Evolutionary conservation across 2,797 vertebrate genomes (phyloP).

Genomic region (Sebastes hopkinsi): DNA sequence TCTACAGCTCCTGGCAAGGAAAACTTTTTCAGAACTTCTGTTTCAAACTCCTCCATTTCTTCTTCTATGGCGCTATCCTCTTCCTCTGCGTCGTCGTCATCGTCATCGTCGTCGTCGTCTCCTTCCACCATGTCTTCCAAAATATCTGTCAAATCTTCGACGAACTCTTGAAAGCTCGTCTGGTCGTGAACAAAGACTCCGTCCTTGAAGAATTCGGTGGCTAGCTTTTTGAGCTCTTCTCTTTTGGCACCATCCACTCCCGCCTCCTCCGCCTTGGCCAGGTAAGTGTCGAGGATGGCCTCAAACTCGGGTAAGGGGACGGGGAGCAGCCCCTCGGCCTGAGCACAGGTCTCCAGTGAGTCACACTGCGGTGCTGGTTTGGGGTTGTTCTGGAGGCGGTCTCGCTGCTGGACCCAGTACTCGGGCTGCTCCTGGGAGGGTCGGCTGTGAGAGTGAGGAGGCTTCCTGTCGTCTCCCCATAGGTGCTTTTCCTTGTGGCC

Average conservation of each 20-base stretch:
- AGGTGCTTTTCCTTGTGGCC: slow-evolving; percentile 40
- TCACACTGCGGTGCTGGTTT: slow-evolving; percentile 77
- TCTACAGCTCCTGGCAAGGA: slow-evolving; percentile 33
- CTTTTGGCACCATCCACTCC: slow-evolving; percentile 55
- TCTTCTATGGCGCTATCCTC: slow-evolving; percentile 66
- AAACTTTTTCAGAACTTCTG: slow-evolving; percentile 78
- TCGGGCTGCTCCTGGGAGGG: slow-evolving; percentile 58
- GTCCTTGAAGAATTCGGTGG: slow-evolving; percentile 82
- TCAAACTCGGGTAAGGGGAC: slow-evolving; percentile 64
- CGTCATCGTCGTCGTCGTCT: slow-evolving; percentile 72
- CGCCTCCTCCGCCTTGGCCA: slow-evolving; percentile 70
- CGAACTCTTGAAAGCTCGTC: slow-evolving; percentile 88
- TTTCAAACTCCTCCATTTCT: slow-evolving; percentile 81
- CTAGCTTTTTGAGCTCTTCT: slow-evolving; percentile 67
- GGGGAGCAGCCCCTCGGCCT: slow-evolving; percentile 77
- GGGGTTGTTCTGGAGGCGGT: slow-evolving; percentile 73
- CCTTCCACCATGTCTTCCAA: slow-evolving; percentile 87
- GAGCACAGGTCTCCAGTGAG: slow-evolving; percentile 82
- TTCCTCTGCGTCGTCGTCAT: slow-evolving; percentile 53
- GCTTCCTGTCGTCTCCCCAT: slow-evolving; percentile 37
- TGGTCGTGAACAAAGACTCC: slow-evolving; percentile 88
- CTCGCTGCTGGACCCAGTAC: slow-evolving; percentile 79
- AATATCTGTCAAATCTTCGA: slow-evolving; percentile 88
- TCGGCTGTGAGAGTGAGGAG: slow-evolving; percentile 47
- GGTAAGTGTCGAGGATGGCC: slow-evolving; percentile 76